Conservation (phyloP, 2,888 invertebrate genomes). For the Eupithecia subfuscata region DNA sequence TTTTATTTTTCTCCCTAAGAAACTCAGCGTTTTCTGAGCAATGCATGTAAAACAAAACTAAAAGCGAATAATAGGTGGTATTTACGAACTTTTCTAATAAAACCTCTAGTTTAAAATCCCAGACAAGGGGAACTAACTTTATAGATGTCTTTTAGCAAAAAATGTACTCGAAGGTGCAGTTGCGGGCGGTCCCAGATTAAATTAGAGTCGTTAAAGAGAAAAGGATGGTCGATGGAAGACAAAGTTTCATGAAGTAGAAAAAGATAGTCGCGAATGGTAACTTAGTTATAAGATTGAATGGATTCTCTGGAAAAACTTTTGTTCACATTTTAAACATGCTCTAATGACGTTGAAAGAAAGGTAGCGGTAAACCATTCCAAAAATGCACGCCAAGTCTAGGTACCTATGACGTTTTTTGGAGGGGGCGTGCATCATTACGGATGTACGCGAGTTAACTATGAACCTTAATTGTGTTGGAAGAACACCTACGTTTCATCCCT, state of each 20-base stretch:
- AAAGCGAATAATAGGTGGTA: conserved; percentile 29
- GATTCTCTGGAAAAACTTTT: not conserved
- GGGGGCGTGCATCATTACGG: too few species aligned
- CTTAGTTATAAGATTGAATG: not conserved
- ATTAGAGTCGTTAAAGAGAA: conserved; percentile 10
- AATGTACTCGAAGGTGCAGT: conserved; percentile 10
- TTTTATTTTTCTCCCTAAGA: conserved; percentile 23
- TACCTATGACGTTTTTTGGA: too few species aligned
- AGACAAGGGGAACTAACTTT: conserved; percentile 31
- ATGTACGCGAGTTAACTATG: too few species aligned
- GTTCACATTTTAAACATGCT: not conserved
- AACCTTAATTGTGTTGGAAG: too few species aligned
- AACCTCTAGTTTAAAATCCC: conserved; percentile 32
- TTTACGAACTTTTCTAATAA: conserved; percentile 41
- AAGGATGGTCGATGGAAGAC: not conserved
- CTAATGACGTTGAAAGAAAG: not conserved
- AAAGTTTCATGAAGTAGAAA: not conserved
- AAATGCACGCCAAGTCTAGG: too few species aligned
- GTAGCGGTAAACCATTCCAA: too few species aligned
- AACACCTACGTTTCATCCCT: too few species aligned
- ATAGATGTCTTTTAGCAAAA: conserved; percentile 29
- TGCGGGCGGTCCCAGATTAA: conserved; percentile 15
- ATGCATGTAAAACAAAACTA: conserved; percentile 35
- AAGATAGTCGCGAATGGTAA: not conserved
- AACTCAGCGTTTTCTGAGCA: conserved; percentile 35